phyloP scores from a whole-genome alignment of 2,113 vertebrate species.

The Sigmodon hispidus region DNA sequence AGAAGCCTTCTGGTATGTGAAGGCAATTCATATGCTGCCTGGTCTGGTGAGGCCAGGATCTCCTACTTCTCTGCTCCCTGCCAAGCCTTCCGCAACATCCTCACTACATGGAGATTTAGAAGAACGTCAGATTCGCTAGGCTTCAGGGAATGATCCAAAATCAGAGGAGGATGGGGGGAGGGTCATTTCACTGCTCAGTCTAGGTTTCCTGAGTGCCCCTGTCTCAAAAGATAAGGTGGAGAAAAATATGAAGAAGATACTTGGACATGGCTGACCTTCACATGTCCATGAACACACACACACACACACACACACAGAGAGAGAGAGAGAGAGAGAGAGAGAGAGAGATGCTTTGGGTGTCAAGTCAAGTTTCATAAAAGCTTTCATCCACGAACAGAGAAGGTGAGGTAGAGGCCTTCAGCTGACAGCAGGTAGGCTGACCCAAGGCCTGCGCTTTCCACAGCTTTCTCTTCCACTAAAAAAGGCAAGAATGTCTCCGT shows the following conservation, averaged over 20 bases:
- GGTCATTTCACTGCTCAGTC: neutral
- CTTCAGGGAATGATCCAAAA: neutral
- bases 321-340: too few species aligned
- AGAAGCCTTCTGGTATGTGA: neutral
- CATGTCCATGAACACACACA: neutral
- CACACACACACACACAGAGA: neutral
- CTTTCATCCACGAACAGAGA: neutral
- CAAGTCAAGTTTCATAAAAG: neutral
- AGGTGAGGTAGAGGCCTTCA: neutral
- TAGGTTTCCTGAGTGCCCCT: neutral
- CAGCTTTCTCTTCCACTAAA: conserved; percentile 52
- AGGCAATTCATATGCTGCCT: accelerated
- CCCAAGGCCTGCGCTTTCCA: conserved; percentile 27
- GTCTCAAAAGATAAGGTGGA: neutral
- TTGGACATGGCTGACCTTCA: neutral
- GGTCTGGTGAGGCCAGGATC: neutral
- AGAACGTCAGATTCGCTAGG: neutral
- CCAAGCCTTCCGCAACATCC: neutral
- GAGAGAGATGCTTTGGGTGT: neutral
- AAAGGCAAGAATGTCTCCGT: conserved; percentile 13
- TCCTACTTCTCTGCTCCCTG: neutral
- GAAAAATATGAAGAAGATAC: neutral
- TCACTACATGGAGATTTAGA: neutral
- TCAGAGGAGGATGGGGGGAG: too few species aligned
- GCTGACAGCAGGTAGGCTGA: neutral